Evolutionary conservation across 1,140 invertebrate species (phyloP).

Genomic region (Streblospio benedicti): DNA sequence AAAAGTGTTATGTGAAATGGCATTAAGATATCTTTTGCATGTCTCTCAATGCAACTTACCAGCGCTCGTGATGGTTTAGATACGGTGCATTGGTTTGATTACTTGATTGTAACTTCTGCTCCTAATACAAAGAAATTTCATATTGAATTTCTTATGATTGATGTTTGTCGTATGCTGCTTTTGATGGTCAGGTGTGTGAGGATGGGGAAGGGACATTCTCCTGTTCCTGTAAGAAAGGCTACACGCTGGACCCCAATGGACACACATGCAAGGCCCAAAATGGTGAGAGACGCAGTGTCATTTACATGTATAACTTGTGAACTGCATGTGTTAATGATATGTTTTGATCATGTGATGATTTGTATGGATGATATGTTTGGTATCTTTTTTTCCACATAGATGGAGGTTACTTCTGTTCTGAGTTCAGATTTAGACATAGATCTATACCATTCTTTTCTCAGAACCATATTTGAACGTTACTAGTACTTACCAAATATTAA

Average conservation of each 20-base stretch:
- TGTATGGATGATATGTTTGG: neutral
- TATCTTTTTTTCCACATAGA: neutral
- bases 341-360: neutral
- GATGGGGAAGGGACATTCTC: constrained; percentile 72
- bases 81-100: too few relatives aligned
- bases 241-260: constrained; percentile 58
- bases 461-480: too few relatives aligned
- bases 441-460: neutral
- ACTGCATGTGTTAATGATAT: constrained; percentile 2
- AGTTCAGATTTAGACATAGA: neutral
- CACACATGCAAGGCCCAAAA: constrained; percentile 39
- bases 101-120: too few relatives aligned
- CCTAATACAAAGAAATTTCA: too few relatives aligned
- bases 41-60: too few relatives aligned
- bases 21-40: too few relatives aligned
- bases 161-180: too few relatives aligned
- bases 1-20: too few relatives aligned
- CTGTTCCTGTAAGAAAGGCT: constrained; percentile 76
- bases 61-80: too few relatives aligned
- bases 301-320: constrained; percentile 27
- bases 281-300: constrained; percentile 38
- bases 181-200: too few relatives aligned
- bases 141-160: too few relatives aligned
- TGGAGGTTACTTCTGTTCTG: neutral
- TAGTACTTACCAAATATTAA: too few relatives aligned